Base-by-base conservation (phyloP, 2,888 invertebrate species). In the Drosophila crucigera region DNA sequence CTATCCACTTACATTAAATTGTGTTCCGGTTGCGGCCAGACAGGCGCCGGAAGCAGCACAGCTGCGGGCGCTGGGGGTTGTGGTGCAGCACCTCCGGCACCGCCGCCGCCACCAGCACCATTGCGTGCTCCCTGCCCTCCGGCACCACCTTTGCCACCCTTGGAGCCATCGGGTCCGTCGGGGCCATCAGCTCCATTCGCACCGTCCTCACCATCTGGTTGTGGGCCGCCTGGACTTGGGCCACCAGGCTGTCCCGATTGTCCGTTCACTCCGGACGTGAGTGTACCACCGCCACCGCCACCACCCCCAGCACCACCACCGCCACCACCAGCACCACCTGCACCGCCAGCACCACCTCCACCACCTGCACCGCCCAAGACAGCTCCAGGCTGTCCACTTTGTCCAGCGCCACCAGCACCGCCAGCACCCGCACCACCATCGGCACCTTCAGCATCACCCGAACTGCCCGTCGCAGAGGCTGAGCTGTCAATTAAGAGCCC, bases 131-230 rank as follows among this genome's bases (percentile, higher is more conserved):
- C 92, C n/a, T 89, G 81, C 3, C 92, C 92, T 4, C 91, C 91
- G n/a, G 78, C 75, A n/a, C 92, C 92, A 10, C 92, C 92, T 53
- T 80, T 90, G 52, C 89, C 91, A 5, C 91, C 91, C 41, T 85
- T 85, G 0, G 90, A 83, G 9, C 92, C 92, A 54, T 83, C 91
- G 0, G 92, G 85, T 4, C 91, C 92, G 6, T 83, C 87, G 5
- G 89, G 71, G 9, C 91, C 91, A 35, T 88, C 92, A 10, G 84
- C 70, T 2, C 92, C 91, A 73, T 86, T 89, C 10, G 80, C 77
- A 6, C 91, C 91, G 66, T 91, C 91, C 39, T 82, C 90, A 16
- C 84, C 85, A 64, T 91, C 86, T 6, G 90, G 87, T 49, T 87
- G 87, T 16, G 80, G 19, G 1, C 90, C 87, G n/a, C 72, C 59